Conservation (phyloP, 1,140 invertebrate species). For the Heliothis virescens region DNA sequence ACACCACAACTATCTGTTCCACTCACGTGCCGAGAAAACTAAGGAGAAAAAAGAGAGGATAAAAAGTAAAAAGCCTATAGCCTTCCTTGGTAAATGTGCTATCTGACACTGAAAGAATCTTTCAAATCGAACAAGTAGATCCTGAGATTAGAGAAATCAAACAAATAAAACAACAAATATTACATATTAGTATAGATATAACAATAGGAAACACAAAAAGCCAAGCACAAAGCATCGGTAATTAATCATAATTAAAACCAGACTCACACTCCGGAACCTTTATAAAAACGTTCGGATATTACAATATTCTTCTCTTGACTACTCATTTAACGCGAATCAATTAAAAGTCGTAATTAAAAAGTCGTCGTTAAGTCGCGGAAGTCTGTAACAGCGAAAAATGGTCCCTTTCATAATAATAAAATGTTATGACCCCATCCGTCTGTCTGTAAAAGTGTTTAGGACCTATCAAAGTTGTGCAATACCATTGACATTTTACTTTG, state of each 20-base stretch:
- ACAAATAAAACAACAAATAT: no score
- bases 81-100: no score
- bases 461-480: conserved; percentile 24
- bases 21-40: no score
- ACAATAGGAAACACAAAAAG: neutral
- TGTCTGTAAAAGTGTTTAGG: conserved; percentile 24
- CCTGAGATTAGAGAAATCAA: no score
- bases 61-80: no score
- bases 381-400: conserved; percentile 16
- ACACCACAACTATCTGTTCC: no score
- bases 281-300: conserved; percentile 25
- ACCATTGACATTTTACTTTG: conserved; percentile 6
- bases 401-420: conserved; percentile 34
- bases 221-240: neutral
- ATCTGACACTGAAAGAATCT: no score
- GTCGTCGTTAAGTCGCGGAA: conserved; percentile 32
- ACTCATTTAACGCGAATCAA: conserved; percentile 42
- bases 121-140: no score
- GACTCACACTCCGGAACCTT: neutral
- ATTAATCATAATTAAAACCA: conserved; percentile 15
- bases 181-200: no score
- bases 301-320: conserved; percentile 27
- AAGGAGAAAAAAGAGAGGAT: no score
- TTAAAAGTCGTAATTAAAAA: conserved; percentile 45
- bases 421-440: conserved; percentile 3